A percentile compares a stretch with the other conserved stretches of the same genome.
Evolutionary conservation across 2,888 invertebrate species (phyloP).

Genomic region (Papilio elwesi): DNA sequence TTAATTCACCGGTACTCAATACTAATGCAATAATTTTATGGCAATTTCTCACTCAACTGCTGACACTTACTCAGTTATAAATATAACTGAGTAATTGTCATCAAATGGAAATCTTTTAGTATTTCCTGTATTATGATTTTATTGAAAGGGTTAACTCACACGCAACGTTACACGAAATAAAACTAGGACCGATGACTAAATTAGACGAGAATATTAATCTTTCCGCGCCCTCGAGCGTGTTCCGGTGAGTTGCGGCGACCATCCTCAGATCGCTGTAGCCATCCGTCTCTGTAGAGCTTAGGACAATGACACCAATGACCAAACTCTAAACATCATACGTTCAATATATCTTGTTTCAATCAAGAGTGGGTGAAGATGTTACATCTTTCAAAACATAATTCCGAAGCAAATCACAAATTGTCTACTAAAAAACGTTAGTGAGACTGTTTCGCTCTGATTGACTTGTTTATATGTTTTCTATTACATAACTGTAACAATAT

Average conservation of each 20-base stretch:
- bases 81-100: not conserved
- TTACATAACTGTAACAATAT: too few relatives aligned
- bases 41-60: too few relatives aligned
- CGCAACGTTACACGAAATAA: constrained; percentile 28
- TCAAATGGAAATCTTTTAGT: not conserved
- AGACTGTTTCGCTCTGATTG: too few relatives aligned
- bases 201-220: constrained; percentile 39
- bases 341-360: not conserved
- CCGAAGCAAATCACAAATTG: too few relatives aligned
- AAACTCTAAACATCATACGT: not conserved
- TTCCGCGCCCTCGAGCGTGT: constrained; percentile 48
- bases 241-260: constrained; percentile 42
- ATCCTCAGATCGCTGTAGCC: not conserved
- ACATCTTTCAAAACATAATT: not conserved
- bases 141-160: constrained; percentile 17
- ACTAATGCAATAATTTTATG: not conserved
- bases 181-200: constrained; percentile 36
- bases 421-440: too few relatives aligned
- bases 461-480: too few relatives aligned
- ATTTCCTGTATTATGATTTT: not conserved
- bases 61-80: too few relatives aligned
- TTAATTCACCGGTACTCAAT: not conserved
- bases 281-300: not conserved
- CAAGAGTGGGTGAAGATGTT: not conserved
- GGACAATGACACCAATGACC: not conserved